phyloP scores from a whole-genome alignment of 2,113 vertebrate species.

The Poeciliopsis turrubarensis region DNA sequence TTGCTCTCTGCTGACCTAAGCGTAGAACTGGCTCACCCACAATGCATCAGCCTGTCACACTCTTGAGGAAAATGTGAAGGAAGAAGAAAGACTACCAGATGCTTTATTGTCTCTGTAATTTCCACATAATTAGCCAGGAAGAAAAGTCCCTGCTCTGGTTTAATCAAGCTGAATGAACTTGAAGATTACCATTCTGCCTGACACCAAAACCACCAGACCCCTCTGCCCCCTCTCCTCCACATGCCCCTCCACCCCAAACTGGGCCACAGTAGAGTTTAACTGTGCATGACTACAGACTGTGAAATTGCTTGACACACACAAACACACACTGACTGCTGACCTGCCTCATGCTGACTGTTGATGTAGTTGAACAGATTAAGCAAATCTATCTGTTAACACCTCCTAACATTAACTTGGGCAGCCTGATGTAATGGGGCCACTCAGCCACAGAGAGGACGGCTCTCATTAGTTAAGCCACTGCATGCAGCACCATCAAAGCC shows the following conservation, averaged over 20 bases:
- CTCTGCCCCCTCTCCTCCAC: background rate
- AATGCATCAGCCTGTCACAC: slow-evolving; percentile 97
- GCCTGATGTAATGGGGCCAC: slow-evolving; percentile 70
- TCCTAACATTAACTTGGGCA: slow-evolving; percentile 70
- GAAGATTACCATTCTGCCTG: slow-evolving; percentile 88
- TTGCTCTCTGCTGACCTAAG: slow-evolving; percentile 96
- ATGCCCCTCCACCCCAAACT: slow-evolving; percentile 73
- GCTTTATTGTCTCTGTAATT: slow-evolving; percentile 98
- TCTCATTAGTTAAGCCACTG: slow-evolving; percentile 72
- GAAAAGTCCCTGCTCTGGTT: slow-evolving; percentile 92
- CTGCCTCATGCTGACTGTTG: slow-evolving; percentile 67
- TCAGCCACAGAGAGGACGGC: slow-evolving; percentile 51
- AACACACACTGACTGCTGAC: slow-evolving; percentile 57
- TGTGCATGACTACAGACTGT: slow-evolving; percentile 85
- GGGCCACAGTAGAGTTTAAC: slow-evolving; percentile 90
- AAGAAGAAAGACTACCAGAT: slow-evolving; percentile 97
- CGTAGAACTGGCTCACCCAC: slow-evolving; percentile 89
- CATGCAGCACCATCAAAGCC: slow-evolving; percentile 64
- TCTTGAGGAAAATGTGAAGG: slow-evolving; percentile 91
- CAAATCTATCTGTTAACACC: slow-evolving; percentile 80
- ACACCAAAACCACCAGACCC: slow-evolving; percentile 13
- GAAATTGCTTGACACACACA: slow-evolving; percentile 65
- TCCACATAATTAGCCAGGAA: slow-evolving; percentile 99
- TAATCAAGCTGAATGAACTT: slow-evolving; percentile 97
- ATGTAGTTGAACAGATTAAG: slow-evolving; percentile 78